Conservation (phyloP, 2,113 vertebrate species). For the Rafetus swinhoei region DNA sequence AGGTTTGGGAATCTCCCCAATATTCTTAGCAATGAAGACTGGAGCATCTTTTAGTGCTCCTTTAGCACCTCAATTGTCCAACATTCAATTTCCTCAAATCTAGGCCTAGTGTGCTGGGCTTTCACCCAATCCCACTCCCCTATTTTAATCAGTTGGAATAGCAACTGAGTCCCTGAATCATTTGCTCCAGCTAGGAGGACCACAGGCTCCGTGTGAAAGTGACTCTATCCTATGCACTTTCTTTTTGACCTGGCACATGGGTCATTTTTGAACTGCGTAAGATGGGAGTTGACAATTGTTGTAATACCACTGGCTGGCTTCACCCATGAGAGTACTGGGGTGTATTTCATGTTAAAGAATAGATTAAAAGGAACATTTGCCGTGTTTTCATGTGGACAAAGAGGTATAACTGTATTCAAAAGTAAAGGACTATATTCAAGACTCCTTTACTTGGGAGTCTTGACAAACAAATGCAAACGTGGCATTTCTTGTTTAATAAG, state of each 20-base stretch:
- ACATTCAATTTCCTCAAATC: not conserved
- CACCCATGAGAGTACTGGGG: too few relatives aligned
- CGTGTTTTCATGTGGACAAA: not conserved
- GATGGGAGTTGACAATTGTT: not conserved
- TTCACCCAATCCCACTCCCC: not conserved
- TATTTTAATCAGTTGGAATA: not conserved
- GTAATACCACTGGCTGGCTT: not conserved
- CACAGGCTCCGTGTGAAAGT: rapidly evolving
- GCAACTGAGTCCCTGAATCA: rapidly evolving
- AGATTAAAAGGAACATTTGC: not conserved
- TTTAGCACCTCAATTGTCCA: too few relatives aligned
- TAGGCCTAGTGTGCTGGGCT: not conserved
- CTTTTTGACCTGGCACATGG: not conserved
- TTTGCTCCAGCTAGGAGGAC: rapidly evolving
- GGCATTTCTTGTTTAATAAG: not conserved
- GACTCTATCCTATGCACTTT: not conserved
- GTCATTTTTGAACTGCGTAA: not conserved
- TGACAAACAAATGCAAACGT: not conserved
- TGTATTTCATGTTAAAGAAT: not conserved
- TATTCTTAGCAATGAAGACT: too few relatives aligned
- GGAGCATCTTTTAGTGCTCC: too few relatives aligned
- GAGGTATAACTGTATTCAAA: not conserved
- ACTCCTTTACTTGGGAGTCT: not conserved
- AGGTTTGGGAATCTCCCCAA: too few relatives aligned
- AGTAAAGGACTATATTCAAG: too few relatives aligned